These are phyloP conservation scores for Hylaea fasciaria DNA, from an alignment of 2,888 invertebrate genomes.

Conservation along the genomic window DNA sequence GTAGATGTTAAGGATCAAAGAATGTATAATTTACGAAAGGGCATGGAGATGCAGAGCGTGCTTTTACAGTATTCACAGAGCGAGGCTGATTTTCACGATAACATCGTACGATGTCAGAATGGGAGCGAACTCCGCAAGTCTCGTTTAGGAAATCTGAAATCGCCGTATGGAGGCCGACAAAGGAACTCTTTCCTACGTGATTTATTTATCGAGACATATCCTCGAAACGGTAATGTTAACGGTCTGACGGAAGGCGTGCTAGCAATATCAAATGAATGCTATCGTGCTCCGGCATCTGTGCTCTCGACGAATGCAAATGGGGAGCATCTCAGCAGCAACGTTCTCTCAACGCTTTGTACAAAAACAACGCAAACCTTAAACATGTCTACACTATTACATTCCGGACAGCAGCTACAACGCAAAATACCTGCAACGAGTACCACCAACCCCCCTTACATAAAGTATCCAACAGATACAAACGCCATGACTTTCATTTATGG, in stretches of 20 bases:
- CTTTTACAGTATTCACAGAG: slow-evolving; percentile 51
- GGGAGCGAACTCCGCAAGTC: slow-evolving; percentile 54
- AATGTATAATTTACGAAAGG: slow-evolving; percentile 60
- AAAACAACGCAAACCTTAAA: slow-evolving; percentile 50
- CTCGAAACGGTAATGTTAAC: slow-evolving; percentile 79
- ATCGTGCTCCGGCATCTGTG: slow-evolving; percentile 73
- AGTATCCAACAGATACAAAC: slow-evolving; percentile 3
- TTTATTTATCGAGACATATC: slow-evolving; percentile 79
- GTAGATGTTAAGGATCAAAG: slow-evolving; percentile 46
- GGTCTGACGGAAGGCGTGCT: slow-evolving; percentile 73
- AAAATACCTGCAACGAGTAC: slow-evolving; percentile 1
- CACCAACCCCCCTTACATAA: slow-evolving; percentile 6
- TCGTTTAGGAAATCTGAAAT: slow-evolving; percentile 68
- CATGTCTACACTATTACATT: slow-evolving; percentile 48
- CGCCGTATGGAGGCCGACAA: slow-evolving; percentile 67
- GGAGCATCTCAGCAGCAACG: slow-evolving; percentile 60
- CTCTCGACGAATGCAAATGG: slow-evolving; percentile 76
- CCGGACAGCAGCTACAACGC: slow-evolving; percentile 41
- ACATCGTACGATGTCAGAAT: slow-evolving; percentile 52
- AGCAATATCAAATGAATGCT: slow-evolving; percentile 75
- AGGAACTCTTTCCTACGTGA: slow-evolving; percentile 75
- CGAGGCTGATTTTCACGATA: slow-evolving; percentile 55
- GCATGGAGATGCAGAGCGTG: slow-evolving; percentile 46
- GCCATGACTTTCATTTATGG: slow-evolving; percentile 20
- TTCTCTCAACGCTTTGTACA: slow-evolving; percentile 54